Evolutionary conservation across 2,888 invertebrate species (phyloP).

Genomic region (Galerucella pusilla): DNA sequence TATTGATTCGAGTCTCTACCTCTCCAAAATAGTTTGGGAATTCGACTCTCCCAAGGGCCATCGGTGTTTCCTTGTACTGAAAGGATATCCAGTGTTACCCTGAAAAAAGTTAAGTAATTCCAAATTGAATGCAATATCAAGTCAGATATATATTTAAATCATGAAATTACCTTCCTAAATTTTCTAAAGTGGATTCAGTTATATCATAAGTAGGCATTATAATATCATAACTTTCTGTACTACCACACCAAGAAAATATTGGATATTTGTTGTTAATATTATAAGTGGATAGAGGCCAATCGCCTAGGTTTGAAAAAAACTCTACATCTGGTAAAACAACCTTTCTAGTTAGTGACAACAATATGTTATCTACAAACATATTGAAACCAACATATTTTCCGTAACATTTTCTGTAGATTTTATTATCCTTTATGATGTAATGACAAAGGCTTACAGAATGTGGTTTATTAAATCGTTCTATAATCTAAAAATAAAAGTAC

Average conservation of each 20-base stretch:
- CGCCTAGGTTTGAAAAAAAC: slow-evolving; percentile 92
- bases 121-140: too few species aligned
- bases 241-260: slow-evolving; percentile 97
- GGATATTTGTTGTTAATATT: slow-evolving; percentile 72
- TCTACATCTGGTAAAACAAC: slow-evolving; percentile 86
- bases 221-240: slow-evolving; percentile 85
- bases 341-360: slow-evolving; percentile 85
- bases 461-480: slow-evolving; percentile 80
- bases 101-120: slow-evolving; percentile 39
- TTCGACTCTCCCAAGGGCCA: slow-evolving; percentile 78
- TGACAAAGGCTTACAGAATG: slow-evolving; percentile 90
- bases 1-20: slow-evolving; percentile 92
- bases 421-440: slow-evolving; percentile 85
- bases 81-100: slow-evolving; percentile 89
- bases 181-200: slow-evolving; percentile 90
- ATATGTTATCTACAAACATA: slow-evolving; percentile 91
- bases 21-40: slow-evolving; percentile 86
- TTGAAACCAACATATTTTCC: slow-evolving; percentile 96
- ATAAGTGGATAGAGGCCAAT: slow-evolving; percentile 86
- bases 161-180: slow-evolving; percentile 83
- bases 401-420: slow-evolving; percentile 88
- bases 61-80: slow-evolving; percentile 87
- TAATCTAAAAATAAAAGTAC: slow-evolving; percentile 53
- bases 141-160: too few species aligned
- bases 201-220: slow-evolving; percentile 96